Conservation (phyloP, 2,888 invertebrate species). For the Beris chalybata region DNA sequence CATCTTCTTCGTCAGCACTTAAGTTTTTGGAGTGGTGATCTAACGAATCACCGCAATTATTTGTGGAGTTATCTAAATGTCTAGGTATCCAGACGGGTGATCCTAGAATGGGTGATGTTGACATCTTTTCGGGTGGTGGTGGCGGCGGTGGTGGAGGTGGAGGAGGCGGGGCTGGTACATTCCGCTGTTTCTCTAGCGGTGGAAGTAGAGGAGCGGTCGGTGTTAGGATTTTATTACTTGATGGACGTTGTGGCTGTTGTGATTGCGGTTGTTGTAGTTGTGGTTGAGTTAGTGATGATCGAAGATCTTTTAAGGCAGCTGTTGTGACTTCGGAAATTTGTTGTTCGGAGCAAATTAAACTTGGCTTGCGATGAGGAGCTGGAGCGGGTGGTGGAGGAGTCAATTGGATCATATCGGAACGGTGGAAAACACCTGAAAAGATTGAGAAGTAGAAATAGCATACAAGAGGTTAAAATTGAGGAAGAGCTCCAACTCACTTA, state of each 20-base stretch:
- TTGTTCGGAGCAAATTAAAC: constrained; percentile 43
- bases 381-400: constrained; percentile 77
- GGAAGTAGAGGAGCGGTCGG: constrained; percentile 1
- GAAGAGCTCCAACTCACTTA: constrained; percentile 58
- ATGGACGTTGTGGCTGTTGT: neutral
- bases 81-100: constrained; percentile 75
- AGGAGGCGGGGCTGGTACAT: constrained; percentile 37
- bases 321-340: constrained; percentile 35
- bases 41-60: constrained; percentile 57
- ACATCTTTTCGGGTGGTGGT: constrained; percentile 54
- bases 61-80: constrained; percentile 51
- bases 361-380: constrained; percentile 68
- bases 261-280: neutral
- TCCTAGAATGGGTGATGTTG: constrained; percentile 59
- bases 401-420: constrained; percentile 57
- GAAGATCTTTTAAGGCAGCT: constrained; percentile 75
- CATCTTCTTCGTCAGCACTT: constrained; percentile 75
- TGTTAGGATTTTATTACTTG: constrained; percentile 11
- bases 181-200: neutral
- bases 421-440: constrained; percentile 51
- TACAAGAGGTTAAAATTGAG: neutral
- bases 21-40: constrained; percentile 66
- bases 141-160: constrained; percentile 47
- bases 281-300: constrained; percentile 63
- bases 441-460: neutral